phyloP scores from a whole-genome alignment of 2,113 vertebrate species.

The Aleadryas rufinucha region DNA sequence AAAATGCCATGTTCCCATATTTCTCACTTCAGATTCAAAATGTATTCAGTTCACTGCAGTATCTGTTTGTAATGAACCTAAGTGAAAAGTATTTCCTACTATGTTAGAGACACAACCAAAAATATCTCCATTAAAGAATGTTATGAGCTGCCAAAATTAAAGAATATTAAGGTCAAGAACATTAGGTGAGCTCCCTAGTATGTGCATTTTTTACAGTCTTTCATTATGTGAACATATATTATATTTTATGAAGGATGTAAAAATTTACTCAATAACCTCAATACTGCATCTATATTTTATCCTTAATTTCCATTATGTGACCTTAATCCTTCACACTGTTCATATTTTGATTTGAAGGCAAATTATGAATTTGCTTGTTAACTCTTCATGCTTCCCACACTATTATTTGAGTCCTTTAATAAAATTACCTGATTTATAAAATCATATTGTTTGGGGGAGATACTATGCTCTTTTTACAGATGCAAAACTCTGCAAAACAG shows the following conservation, averaged over 20 bases:
- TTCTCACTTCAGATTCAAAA: neutral
- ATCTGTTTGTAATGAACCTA: neutral
- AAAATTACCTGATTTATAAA: neutral
- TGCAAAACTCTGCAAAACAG: neutral
- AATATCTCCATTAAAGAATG: neutral
- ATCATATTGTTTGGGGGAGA: neutral
- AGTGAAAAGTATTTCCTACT: neutral
- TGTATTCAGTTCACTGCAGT: neutral
- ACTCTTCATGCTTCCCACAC: neutral
- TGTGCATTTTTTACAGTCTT: neutral
- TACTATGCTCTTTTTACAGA: neutral
- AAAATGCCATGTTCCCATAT: neutral
- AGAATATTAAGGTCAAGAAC: neutral
- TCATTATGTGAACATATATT: neutral
- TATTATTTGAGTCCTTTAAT: neutral
- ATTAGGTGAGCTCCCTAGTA: neutral
- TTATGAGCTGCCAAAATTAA: neutral
- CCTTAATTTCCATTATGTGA: neutral
- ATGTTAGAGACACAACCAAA: neutral
- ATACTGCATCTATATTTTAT: neutral
- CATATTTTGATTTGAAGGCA: neutral
- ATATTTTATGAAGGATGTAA: slow-evolving; percentile 5
- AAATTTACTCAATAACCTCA: neutral
- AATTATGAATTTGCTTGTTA: neutral
- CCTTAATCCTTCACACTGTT: neutral